These are phyloP conservation scores for Heliocidaris tuberculata DNA, from an alignment of 35 echinoderm and acorn worm genomes.

Conservation along the genomic window DNA sequence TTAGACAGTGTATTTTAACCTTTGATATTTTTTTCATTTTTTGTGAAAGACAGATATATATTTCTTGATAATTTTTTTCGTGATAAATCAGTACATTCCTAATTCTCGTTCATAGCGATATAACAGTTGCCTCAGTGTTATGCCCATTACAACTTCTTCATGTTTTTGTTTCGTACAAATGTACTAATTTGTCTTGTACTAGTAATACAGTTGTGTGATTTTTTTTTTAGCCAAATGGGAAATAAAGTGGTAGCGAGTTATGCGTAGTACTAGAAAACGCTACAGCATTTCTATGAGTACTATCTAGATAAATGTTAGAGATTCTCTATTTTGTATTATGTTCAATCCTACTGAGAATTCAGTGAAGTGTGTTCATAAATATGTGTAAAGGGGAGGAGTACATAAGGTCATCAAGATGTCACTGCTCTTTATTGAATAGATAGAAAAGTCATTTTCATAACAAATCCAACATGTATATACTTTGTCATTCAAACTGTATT, in stretches of 20 bases:
- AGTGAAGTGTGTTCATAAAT: too few relatives aligned
- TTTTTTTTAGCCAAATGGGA: background rate
- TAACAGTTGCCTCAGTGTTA: background rate
- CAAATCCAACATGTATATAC: too few relatives aligned
- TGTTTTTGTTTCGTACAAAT: background rate
- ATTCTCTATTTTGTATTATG: background rate
- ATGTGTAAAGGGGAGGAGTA: too few relatives aligned
- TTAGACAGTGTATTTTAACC: slow-evolving; percentile 12
- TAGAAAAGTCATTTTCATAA: too few relatives aligned
- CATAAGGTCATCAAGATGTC: too few relatives aligned
- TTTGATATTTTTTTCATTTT: background rate
- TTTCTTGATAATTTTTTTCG: background rate
- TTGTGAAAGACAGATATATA: background rate
- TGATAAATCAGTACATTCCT: slow-evolving; percentile 17
- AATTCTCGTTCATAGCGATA: background rate
- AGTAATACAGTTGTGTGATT: background rate
- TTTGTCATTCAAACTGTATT: too few relatives aligned
- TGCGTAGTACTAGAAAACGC: background rate
- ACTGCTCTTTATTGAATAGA: too few relatives aligned
- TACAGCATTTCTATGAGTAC: background rate
- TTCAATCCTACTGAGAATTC: too few relatives aligned
- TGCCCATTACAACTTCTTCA: background rate
- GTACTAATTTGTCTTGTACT: background rate
- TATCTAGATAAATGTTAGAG: background rate
- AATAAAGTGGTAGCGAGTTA: background rate